A percentile compares a stretch with the other conserved stretches of the same genome.
phyloP scores from a whole-genome alignment of 2,888 invertebrate species.

The Idaea dimidiata region DNA sequence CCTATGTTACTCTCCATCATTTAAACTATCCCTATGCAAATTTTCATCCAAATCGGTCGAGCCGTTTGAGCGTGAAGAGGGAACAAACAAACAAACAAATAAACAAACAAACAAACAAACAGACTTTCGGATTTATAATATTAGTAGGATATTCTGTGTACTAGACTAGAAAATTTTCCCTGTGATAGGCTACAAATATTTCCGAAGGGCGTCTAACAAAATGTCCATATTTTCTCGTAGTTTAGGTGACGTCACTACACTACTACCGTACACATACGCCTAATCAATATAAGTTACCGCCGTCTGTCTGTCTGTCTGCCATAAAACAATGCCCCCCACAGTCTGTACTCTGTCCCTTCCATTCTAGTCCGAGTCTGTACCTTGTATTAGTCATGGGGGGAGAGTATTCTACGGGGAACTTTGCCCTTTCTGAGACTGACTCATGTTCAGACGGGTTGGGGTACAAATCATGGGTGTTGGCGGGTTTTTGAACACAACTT shows the following conservation, averaged over 20 bases:
- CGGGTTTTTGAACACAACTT: neutral
- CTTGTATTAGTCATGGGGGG: conserved; percentile 32
- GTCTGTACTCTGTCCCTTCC: conserved; percentile 6
- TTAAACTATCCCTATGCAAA: too few relatives aligned
- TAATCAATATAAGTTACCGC: neutral
- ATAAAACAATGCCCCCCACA: conserved; percentile 17
- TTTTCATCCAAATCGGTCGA: too few relatives aligned
- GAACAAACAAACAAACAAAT: too few relatives aligned
- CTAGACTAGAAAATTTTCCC: neutral
- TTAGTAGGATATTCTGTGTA: neutral
- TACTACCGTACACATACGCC: neutral
- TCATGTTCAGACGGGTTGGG: conserved; percentile 28
- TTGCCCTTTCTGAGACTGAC: conserved; percentile 39
- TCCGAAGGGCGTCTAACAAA: neutral
- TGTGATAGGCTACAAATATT: neutral
- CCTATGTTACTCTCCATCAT: too few relatives aligned
- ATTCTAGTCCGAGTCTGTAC: conserved; percentile 25
- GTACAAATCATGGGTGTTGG: conserved; percentile 16
- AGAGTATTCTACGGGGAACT: conserved; percentile 37
- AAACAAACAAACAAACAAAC: too few relatives aligned
- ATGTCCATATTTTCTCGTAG: neutral
- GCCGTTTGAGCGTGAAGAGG: too few relatives aligned
- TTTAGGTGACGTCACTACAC: conserved; percentile 8
- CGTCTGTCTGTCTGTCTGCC: conserved; percentile 15
- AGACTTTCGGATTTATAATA: too few relatives aligned